Evolutionary conservation across 2,113 vertebrate genomes (phyloP).

Genomic region (Asarcornis scutulata): DNA sequence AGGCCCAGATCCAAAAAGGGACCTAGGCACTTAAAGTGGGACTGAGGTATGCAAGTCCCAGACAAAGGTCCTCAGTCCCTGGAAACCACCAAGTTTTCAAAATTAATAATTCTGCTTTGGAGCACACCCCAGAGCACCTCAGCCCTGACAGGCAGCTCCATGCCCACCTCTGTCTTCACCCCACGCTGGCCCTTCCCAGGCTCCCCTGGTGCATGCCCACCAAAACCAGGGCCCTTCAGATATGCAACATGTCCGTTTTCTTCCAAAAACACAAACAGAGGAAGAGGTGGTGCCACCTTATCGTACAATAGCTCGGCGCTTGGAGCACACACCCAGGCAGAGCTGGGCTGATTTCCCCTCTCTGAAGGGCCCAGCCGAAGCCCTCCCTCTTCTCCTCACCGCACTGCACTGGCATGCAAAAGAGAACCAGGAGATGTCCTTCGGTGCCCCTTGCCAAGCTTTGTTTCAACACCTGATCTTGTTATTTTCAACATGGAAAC

Average conservation of each 20-base stretch:
- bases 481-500: not conserved
- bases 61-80: conserved; percentile 60
- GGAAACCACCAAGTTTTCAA: conserved; percentile 30
- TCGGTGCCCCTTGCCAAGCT: not conserved
- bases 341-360: not conserved
- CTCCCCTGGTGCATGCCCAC: not conserved
- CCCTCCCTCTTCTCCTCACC: not conserved
- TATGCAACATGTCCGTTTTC: not conserved
- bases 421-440: not conserved
- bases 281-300: conserved; percentile 63
- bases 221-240: not conserved
- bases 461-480: conserved; percentile 5
- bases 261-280: conserved; percentile 57
- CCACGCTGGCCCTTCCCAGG: not conserved
- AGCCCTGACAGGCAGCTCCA: not conserved
- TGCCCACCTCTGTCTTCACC: not conserved
- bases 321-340: conserved; percentile 47
- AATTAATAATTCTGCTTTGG: conserved; percentile 4
- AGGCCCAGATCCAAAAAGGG: conserved; percentile 60
- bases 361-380: not conserved
- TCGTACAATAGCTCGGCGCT: not conserved
- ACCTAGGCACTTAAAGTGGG: conserved; percentile 62
- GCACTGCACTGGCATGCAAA: not conserved
- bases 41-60: conserved; percentile 45
- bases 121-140: not conserved